phyloP scores from a whole-genome alignment of 2,888 invertebrate species.

The Cantharis nigra region DNA sequence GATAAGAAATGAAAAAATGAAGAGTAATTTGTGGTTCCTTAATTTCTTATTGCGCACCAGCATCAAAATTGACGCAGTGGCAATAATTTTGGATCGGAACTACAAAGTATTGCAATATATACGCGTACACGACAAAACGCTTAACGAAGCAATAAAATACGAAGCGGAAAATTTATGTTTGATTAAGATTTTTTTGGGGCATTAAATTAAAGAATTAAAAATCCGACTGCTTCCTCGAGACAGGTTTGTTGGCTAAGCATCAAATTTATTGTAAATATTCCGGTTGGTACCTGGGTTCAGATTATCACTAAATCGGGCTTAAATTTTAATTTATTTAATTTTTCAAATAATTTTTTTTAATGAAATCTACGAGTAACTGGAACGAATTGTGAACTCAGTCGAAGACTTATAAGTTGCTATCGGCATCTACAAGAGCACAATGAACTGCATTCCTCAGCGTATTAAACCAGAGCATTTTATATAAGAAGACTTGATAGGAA shows the following conservation, averaged over 20 bases:
- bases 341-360: background rate
- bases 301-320: background rate
- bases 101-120: too few species aligned
- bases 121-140: background rate
- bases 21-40: background rate
- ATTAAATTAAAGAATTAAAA: slow-evolving; percentile 28
- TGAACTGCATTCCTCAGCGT: slow-evolving; percentile 46
- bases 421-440: slow-evolving; percentile 27
- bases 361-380: background rate
- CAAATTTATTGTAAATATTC: slow-evolving; percentile 19
- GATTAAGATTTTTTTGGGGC: background rate
- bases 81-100: background rate
- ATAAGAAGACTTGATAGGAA: slow-evolving; percentile 33
- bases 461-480: slow-evolving; percentile 47
- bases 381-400: background rate
- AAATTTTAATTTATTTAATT: background rate
- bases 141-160: background rate
- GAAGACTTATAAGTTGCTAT: background rate
- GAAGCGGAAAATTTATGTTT: background rate
- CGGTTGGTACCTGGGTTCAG: background rate
- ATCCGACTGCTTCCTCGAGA: slow-evolving; percentile 7
- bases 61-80: background rate
- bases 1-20: background rate
- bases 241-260: slow-evolving; percentile 23
- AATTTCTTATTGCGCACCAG: background rate